Base-by-base conservation (phyloP, 2,113 vertebrate species). In the Riparia riparia region DNA sequence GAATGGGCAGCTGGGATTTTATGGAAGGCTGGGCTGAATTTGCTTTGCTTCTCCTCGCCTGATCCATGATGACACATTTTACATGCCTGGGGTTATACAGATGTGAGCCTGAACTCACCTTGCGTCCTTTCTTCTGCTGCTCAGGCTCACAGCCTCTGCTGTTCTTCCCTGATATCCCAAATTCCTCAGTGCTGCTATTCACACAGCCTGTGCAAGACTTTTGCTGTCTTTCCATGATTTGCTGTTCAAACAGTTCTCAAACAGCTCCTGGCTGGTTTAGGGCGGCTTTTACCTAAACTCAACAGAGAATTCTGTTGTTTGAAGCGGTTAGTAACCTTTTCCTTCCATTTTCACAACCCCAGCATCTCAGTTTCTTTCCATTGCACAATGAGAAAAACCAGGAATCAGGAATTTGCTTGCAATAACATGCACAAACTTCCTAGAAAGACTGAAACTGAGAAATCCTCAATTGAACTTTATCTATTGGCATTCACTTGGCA, bases 391-490 rank as follows among this genome's bases (percentile, higher is more conserved):
- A 79, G 29, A 66, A 70, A 77, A 34, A 39, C 1, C 26, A 63
- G 28, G 39, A 54, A 64, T 80, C 31, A 24, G 50, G 34, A 87
- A 73, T 80, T 78, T 60, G 8, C 61, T 85, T 77, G 31, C 37
- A 39, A 6, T 17, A 68, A 17, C 15, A 6, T 12, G 16, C 34
- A 51, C 3, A 3, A 69, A 57, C 80, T 66, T 91, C 92, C 54
- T 93, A 42, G 58, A 82, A 89, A 63, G 74, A 32, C 0, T 50
- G n/a, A 91, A 82, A 61, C 39, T 60, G 69, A 70, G 39, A 82
- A 91, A 79, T 51, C 51, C 60, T 63, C 61, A 61, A 4, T 49
- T 87, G 80, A 91, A 91, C 79, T 83, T 84, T 47, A 22, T n/a
- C 39, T 50, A 26, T n/a, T 70, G 64, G 70, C 28, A 58, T 88